A percentile compares a stretch with the other conserved stretches of the same genome.
Conservation (phyloP, 2,113 vertebrate species). For the Ciconia boyciana region DNA sequence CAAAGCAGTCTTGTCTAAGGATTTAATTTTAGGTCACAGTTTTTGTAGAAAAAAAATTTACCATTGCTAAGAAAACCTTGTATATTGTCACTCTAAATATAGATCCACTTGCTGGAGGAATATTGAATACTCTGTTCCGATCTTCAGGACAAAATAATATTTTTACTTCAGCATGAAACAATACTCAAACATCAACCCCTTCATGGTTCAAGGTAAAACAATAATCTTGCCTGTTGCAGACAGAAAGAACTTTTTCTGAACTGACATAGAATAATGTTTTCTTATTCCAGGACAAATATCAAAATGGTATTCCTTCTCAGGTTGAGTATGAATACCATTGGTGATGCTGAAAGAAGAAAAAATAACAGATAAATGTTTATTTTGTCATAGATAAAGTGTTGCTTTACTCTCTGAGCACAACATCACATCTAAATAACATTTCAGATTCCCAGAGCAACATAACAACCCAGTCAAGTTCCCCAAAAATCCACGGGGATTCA, state of each 20-base stretch:
- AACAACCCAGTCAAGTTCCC: not conserved
- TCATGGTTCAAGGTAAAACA: not conserved
- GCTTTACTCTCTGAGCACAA: not conserved
- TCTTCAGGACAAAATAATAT: not conserved
- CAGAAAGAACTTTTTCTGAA: not conserved
- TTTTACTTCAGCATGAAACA: not conserved
- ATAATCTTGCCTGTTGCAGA: not conserved
- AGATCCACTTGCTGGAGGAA: not conserved
- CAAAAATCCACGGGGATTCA: not conserved
- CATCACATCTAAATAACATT: not conserved
- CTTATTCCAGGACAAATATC: not conserved
- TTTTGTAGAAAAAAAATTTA: not conserved
- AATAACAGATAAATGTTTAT: not conserved
- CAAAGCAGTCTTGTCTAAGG: not conserved
- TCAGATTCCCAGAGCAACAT: not conserved
- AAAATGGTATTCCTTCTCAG: not conserved
- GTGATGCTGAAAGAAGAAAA: not conserved
- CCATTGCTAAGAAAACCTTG: not conserved
- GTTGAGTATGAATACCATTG: not conserved
- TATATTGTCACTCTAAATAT: not conserved
- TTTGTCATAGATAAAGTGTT: not conserved
- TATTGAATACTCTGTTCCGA: not conserved
- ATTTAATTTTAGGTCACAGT: not conserved
- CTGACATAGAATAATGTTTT: not conserved
- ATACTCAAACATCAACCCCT: not conserved